Percentiles rank a stretch among this genome's conserved stretches.
Evolutionary conservation across 2,888 invertebrate genomes (phyloP).

Genomic region (Xanthia icteritia): DNA sequence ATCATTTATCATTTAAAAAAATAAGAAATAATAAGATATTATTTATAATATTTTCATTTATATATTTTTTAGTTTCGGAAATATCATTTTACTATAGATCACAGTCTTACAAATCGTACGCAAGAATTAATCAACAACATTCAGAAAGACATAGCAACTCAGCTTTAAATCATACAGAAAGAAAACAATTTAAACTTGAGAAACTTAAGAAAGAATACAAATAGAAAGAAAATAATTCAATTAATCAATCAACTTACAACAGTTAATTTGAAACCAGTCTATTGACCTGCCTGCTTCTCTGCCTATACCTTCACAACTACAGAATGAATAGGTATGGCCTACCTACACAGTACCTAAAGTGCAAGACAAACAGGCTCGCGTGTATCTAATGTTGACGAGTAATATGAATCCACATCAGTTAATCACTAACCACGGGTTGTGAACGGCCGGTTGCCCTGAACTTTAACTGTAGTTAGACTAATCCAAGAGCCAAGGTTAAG

Average conservation of each 20-base stretch:
- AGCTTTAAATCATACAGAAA: not conserved
- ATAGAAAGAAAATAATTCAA: not conserved
- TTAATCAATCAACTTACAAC: not conserved
- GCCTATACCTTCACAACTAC: not conserved
- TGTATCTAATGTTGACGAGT: constrained; percentile 39
- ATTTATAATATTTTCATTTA: too few relatives aligned
- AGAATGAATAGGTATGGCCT: not conserved
- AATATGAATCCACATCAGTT: constrained; percentile 49
- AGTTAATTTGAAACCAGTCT: not conserved
- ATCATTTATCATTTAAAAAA: not conserved
- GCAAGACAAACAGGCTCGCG: constrained; percentile 27
- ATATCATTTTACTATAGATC: too few relatives aligned
- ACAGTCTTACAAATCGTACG: not conserved
- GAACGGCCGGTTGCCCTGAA: constrained; percentile 17
- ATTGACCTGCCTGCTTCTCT: not conserved
- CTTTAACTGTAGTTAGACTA: constrained; percentile 38
- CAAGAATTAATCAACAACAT: not conserved
- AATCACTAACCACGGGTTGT: constrained; percentile 29
- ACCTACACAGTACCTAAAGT: not conserved
- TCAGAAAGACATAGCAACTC: not conserved
- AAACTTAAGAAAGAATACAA: not conserved
- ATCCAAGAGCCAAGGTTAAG: not conserved
- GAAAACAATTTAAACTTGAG: not conserved
- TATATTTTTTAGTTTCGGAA: too few relatives aligned
- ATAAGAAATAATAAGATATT: too few relatives aligned